Base-by-base conservation (phyloP, 2,113 vertebrate genomes). In the Polypterus senegalus region DNA sequence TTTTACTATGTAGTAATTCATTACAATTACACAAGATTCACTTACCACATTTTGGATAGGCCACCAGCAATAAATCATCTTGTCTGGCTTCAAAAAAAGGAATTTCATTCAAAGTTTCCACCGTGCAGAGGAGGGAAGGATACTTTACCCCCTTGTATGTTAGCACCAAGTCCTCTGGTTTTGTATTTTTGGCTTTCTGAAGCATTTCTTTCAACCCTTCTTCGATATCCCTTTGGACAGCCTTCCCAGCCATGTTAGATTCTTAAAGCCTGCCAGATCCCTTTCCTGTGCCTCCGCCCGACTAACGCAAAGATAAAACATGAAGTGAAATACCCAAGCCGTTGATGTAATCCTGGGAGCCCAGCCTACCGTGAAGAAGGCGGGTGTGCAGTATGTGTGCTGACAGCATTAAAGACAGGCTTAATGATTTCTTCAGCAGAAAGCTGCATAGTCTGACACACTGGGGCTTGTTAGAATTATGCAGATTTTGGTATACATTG, bases 31-130 rank as follows among this genome's bases (percentile, higher is more conserved):
- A 59, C 1, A 0, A 49, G 43, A 4, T n/a, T 47, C 48, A 73
- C 76, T 88, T 76, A 91, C 87, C 88, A 54, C 83, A 87, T 66
- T 90, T 91, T 3, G 87, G 87, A 63, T 89, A 91, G 5, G 85
- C 82, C 10, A 79, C 81, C 3, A 90, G 60, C 75, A 89, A 52
- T 47, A 88, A 3, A 68, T 89, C 88, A 3, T 89, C 79, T 2
- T 72, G 68, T 58, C 86, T 72, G 11, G 79, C 81, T 69, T 79
- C 64, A 49, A 88, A 49, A 63, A 47, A 3, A 4, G 75, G 72
- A 69, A 88, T 54, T 3, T 74, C 76, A 65, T 72, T 74, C 45
- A 89, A 65, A 3, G 84, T 68, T 2, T 84, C 81, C 52, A 64
- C 59, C 0, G 74, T 74, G 5, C 81, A 83, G 72, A 86, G 61